Evolutionary conservation across 2,797 vertebrate species (phyloP).

Genomic region (Parauchenoglanis punctatus): DNA sequence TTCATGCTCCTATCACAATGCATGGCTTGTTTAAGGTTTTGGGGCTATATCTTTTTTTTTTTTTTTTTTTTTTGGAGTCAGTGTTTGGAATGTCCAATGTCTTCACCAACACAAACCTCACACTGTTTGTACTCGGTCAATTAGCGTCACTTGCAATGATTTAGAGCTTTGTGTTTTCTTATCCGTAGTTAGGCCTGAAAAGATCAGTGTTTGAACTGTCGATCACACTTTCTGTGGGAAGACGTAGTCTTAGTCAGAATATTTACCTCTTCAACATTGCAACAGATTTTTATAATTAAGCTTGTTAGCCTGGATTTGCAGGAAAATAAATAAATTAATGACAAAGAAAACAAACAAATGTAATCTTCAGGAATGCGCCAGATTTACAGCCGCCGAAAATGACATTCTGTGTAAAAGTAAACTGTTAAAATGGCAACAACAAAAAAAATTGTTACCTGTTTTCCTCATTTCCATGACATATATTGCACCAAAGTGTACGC

Average conservation of each 20-base stretch:
- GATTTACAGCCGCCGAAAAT: not conserved
- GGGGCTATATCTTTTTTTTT: constrained; percentile 51
- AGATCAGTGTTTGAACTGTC: constrained; percentile 64
- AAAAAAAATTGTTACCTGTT: not conserved
- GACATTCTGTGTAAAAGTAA: not conserved
- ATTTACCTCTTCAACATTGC: constrained; percentile 65
- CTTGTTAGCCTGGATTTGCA: not conserved
- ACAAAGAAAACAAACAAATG: not conserved
- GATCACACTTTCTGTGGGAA: constrained; percentile 57
- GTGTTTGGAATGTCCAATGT: constrained; percentile 63
- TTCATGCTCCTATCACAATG: constrained; percentile 61
- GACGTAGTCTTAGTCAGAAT: constrained; percentile 60
- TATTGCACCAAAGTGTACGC: not conserved
- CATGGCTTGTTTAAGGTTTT: constrained; percentile 62
- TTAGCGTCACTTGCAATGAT: constrained; percentile 74
- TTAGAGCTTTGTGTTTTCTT: constrained; percentile 71
- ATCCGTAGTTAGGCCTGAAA: constrained; percentile 64
- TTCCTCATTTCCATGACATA: not conserved
- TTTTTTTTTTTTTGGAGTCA: constrained; percentile 45
- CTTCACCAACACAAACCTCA: constrained; percentile 41
- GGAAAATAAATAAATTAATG: not conserved
- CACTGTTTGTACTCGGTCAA: constrained; percentile 70
- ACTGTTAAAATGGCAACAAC: not conserved
- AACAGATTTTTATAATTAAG: not conserved
- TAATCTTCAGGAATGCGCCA: too few species aligned